Evolutionary conservation across 2,113 vertebrate genomes (phyloP).

Genomic region (Erpornis zantholeuca): DNA sequence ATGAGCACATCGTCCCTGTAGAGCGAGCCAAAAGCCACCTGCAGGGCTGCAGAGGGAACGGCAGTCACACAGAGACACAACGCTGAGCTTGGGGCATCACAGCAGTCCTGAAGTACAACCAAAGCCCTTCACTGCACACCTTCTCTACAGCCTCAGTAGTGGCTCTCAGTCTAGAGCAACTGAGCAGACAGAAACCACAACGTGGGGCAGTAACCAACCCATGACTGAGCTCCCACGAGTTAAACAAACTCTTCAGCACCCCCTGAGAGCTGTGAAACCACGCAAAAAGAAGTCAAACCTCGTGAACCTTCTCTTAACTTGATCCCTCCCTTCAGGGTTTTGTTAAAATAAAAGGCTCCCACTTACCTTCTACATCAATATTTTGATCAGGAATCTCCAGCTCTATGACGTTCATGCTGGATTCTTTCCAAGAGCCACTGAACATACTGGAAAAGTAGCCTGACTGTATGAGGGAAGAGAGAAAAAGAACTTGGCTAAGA

Average conservation of each 20-base stretch:
- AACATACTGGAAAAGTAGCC: conserved; percentile 99
- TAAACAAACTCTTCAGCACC: neutral
- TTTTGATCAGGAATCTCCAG: conserved; percentile 97
- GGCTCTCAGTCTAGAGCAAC: neutral
- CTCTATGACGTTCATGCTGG: conserved; percentile 90
- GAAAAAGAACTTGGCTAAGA: neutral
- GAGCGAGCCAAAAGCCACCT: conserved; percentile 94
- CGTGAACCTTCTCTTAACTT: neutral
- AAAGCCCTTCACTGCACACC: neutral
- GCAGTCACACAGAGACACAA: neutral
- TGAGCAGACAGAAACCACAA: neutral
- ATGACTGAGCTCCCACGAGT: neutral
- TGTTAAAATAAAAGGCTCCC: neutral
- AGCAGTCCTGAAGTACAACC: neutral
- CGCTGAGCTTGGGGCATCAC: rapidly evolving
- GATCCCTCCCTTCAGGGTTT: neutral
- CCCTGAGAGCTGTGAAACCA: neutral
- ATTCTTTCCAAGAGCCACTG: conserved; percentile 98
- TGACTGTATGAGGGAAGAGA: conserved; percentile 74
- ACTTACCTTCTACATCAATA: conserved; percentile 92
- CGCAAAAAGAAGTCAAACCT: neutral
- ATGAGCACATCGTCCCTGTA: conserved; percentile 96
- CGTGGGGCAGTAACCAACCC: rapidly evolving
- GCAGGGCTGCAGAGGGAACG: conserved; percentile 77
- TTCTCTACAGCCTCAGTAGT: neutral